Base-by-base conservation (phyloP, 2,888 invertebrate species). In the Latrodectus elegans region DNA sequence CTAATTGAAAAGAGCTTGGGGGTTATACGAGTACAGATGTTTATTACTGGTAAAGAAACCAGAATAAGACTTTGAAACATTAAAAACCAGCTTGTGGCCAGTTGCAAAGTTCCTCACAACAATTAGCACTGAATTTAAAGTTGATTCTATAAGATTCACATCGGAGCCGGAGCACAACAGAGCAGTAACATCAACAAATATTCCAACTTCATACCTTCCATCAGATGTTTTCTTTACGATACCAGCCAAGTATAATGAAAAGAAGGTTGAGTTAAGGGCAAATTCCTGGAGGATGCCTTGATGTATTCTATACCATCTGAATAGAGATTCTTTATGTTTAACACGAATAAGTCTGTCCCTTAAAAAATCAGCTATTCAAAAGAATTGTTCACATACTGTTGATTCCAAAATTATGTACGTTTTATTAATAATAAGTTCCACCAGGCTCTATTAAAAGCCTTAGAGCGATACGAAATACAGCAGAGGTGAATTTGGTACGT, bases 1-100 rank as follows among this genome's bases (percentile, higher is more conserved):
- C 0, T 14, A 11, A 2, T 15, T 8, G 8, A 71, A 9, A 22
- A 10, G 1, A 55, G 71, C 17, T 49, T 11, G 1, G 4, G 73
- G 65, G 0, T 73, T 52, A 53, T 81, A 81, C 8, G 8, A 17
- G 15, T 73, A 73, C 15, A 81, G 8, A 14, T 73, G 17, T n/a
- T 15, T 73, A 22, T 81, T 65, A 1, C 67, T 81, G 0, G 49
- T 81, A 3, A 81, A 81, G 22, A 81, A 73, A 6, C 73, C 53
- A 3, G 52, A 17, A 6, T 26, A 2, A 0, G 65, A 81, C 38
- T 73, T 72, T 11, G 22, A 26, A 10, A 11, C 14, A 26, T 81
- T 81, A 67, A 81, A 81, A 14, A 0, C 22, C 52, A 79, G 14
- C 14, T 79, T 71, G 12, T 79, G 72, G 72, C 38, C 51, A 22